Percentiles rank a stretch among this genome's conserved stretches.
phyloP scores from a whole-genome alignment of 2,113 vertebrate genomes.

The Misgurnus anguillicaudatus region DNA sequence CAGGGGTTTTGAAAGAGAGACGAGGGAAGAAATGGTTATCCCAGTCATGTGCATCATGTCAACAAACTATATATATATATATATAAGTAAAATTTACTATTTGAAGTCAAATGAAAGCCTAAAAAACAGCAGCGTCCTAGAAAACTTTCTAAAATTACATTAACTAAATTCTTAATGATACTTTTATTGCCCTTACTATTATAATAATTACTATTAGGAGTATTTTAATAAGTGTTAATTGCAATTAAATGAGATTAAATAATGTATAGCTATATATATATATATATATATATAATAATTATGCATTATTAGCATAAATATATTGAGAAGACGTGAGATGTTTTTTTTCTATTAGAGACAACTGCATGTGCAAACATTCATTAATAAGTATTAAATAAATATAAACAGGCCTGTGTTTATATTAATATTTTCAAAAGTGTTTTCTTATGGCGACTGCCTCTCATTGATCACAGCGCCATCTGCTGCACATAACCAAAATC shows the following conservation, averaged over 20 bases:
- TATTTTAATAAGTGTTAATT: background rate
- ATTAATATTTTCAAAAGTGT: background rate
- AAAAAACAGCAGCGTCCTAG: background rate
- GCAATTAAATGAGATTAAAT: background rate
- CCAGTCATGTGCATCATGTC: conserved; percentile 50
- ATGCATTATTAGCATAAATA: background rate
- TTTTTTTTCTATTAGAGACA: background rate
- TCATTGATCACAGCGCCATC: conserved; percentile 28
- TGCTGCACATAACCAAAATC: background rate
- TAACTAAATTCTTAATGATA: background rate
- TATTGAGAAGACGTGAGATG: background rate
- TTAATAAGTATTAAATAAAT: conserved; percentile 9
- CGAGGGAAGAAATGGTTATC: conserved; percentile 89
- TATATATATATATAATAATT: background rate
- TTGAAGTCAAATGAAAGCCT: conserved; percentile 5
- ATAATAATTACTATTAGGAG: background rate
- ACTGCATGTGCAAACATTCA: background rate
- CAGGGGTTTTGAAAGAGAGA: conserved; percentile 88
- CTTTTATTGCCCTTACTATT: background rate
- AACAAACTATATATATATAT: conserved; percentile 25
- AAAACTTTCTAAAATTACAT: background rate
- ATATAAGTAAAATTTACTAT: conserved; percentile 23
- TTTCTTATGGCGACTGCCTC: background rate
- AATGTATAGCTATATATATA: too few relatives aligned
- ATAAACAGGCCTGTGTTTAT: background rate